These are phyloP conservation scores for Dinoponera quadriceps DNA, from an alignment of 1,140 invertebrate species.

Conservation along the genomic window DNA sequence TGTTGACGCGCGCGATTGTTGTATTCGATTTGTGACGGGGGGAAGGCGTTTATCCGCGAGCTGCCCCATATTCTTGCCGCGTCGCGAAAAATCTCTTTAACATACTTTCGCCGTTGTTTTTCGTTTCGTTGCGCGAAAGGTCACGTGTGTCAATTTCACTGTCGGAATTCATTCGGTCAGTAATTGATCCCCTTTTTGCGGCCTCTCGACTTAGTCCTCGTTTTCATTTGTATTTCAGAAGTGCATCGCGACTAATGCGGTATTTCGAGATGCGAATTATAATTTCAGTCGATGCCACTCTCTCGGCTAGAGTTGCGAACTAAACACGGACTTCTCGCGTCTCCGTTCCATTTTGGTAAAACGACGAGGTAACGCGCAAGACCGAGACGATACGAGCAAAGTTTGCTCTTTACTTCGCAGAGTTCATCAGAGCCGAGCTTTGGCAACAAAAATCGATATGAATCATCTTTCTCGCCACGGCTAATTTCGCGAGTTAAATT, in stretches of 20 bases:
- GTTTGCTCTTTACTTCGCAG: not conserved
- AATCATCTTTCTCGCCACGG: not conserved
- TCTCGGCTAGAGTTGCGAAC: not conserved
- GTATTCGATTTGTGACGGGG: conserved; percentile 1
- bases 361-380: not conserved
- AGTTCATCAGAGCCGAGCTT: not conserved
- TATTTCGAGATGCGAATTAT: not conserved
- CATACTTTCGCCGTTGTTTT: no score
- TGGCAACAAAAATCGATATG: conserved; percentile 20
- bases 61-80: not conserved
- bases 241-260: not conserved
- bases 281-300: not conserved
- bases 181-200: not conserved
- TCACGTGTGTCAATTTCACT: not conserved
- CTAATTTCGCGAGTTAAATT: conserved; percentile 22
- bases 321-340: conserved; percentile 10
- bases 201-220: not conserved
- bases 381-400: not conserved
- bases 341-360: conserved; percentile 30
- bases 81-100: not conserved
- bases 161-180: conserved; percentile 17
- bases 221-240: not conserved
- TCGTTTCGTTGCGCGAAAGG: no score
- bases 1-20: conserved; percentile 6
- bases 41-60: not conserved